phyloP scores from a whole-genome alignment of 2,797 vertebrate species.

The Aeoliscus strigatus region DNA sequence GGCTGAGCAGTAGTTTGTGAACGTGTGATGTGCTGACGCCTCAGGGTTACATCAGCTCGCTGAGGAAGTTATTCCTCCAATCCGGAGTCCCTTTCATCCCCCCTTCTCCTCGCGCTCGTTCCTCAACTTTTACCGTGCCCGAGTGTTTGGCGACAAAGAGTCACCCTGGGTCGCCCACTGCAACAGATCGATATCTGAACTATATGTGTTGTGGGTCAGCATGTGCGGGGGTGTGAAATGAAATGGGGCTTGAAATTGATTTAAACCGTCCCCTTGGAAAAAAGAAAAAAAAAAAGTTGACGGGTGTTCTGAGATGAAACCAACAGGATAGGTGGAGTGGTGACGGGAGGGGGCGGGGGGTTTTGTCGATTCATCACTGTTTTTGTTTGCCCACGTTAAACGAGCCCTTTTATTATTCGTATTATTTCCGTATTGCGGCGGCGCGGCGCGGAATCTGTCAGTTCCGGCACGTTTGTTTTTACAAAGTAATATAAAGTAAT shows the following conservation, averaged over 20 bases:
- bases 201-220: slow-evolving; percentile 55
- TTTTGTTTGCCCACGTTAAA: slow-evolving; percentile 63
- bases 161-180: slow-evolving; percentile 34
- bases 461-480: slow-evolving; percentile 41
- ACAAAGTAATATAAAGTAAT: slow-evolving; percentile 43
- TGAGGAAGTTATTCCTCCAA: no score
- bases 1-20: no score
- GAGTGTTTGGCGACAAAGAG: slow-evolving; percentile 47
- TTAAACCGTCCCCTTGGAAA: slow-evolving; percentile 63
- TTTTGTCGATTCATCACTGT: slow-evolving; percentile 50
- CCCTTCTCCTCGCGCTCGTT: slow-evolving; percentile 8
- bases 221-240: slow-evolving; percentile 65
- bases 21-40: no score
- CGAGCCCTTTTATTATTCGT: slow-evolving; percentile 57
- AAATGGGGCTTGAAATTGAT: slow-evolving; percentile 77
- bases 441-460: slow-evolving; percentile 24
- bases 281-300: slow-evolving; percentile 40
- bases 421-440: slow-evolving; percentile 41
- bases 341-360: no score
- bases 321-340: slow-evolving; percentile 16
- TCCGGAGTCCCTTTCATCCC: slow-evolving; percentile 11
- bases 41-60: no score
- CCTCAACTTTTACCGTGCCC: slow-evolving; percentile 22
- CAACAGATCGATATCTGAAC: slow-evolving; percentile 69
- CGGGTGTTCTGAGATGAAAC: slow-evolving; percentile 52